Conservation (phyloP, 2,113 vertebrate species). For the Sardina pilchardus region DNA sequence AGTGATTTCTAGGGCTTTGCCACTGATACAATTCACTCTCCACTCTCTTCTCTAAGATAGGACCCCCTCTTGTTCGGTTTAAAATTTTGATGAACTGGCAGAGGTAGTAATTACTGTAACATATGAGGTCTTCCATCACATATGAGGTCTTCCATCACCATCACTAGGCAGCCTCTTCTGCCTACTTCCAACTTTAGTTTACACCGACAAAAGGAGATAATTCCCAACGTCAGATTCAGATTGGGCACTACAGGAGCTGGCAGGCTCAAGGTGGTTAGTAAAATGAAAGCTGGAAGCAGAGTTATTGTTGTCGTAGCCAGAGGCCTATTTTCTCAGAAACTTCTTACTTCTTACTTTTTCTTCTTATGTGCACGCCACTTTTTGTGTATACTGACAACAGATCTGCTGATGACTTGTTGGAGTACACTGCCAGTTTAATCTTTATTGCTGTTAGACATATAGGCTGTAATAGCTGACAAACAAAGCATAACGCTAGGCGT, state of each 20-base stretch:
- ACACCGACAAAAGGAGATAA: background rate
- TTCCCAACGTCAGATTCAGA: too few species aligned
- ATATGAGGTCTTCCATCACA: background rate
- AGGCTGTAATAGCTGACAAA: background rate
- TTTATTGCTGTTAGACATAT: background rate
- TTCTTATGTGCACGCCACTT: background rate
- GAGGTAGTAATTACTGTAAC: background rate
- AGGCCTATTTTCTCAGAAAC: background rate
- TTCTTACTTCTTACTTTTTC: background rate
- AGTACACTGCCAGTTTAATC: background rate
- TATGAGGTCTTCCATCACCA: background rate
- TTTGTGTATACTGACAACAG: background rate
- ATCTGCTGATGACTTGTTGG: background rate
- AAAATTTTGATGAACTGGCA: background rate
- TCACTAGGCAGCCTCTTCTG: background rate
- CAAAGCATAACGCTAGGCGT: background rate
- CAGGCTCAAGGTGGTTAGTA: too few species aligned
- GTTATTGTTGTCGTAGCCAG: background rate
- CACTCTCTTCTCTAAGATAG: background rate
- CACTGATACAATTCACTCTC: background rate
- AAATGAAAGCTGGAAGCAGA: too few species aligned
- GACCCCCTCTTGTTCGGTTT: background rate
- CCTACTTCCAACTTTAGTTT: background rate
- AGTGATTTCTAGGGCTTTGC: constrained; percentile 10
- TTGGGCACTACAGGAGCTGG: background rate